Evolutionary conservation across 2,888 invertebrate genomes (phyloP).

Genomic region (Conus canariensis): DNA sequence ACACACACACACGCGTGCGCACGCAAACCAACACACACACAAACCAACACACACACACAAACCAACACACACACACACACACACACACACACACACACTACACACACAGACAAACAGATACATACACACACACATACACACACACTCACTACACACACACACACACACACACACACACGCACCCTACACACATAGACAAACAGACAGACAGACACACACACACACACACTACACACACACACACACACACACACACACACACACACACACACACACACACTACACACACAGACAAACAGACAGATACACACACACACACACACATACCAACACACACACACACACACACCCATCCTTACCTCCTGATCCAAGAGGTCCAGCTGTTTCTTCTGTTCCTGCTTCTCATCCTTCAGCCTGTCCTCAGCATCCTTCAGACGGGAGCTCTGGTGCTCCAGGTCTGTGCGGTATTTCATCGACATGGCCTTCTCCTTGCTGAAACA

Average conservation of each 20-base stretch:
- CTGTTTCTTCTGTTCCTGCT: conserved; percentile 72
- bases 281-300: background rate
- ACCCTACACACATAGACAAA: background rate
- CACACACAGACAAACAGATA: background rate
- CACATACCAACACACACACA: background rate
- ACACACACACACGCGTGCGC: background rate
- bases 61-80: background rate
- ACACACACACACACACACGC: background rate
- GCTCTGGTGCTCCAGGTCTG: conserved; percentile 63
- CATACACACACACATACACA: background rate
- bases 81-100: background rate
- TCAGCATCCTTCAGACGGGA: conserved; percentile 64
- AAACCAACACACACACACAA: conserved; percentile 35
- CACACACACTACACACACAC: background rate
- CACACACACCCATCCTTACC: conserved; percentile 47
- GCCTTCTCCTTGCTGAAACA: conserved; percentile 71
- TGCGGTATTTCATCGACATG: conserved; percentile 66
- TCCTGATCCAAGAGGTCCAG: conserved; percentile 72
- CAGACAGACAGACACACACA: background rate
- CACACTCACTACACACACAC: background rate
- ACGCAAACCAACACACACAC: background rate
- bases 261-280: background rate
- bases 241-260: background rate
- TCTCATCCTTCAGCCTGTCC: conserved; percentile 63
- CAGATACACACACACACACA: background rate